Evolutionary conservation across 2,113 vertebrate genomes (phyloP).

Genomic region (Tupaia tana): DNA sequence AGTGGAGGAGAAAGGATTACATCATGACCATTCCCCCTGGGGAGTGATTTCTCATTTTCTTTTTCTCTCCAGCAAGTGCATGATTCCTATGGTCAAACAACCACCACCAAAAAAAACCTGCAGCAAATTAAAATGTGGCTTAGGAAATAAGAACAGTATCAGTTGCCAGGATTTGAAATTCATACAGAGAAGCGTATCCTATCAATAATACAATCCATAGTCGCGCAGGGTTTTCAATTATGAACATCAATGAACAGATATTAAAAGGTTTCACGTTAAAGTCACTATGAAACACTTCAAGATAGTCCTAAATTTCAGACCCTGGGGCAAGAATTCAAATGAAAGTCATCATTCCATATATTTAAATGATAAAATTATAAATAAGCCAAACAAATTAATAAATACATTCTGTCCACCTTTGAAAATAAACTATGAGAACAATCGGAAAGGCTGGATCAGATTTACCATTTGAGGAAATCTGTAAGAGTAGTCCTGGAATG

Average conservation of each 20-base stretch:
- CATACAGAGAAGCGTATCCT: neutral
- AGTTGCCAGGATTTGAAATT: neutral
- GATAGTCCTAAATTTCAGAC: neutral
- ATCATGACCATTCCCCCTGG: no score
- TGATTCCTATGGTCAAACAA: no score
- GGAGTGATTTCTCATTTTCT: no score
- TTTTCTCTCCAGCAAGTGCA: no score
- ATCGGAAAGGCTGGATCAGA: neutral
- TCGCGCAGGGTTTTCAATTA: neutral
- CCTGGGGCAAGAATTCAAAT: neutral
- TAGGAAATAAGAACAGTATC: neutral
- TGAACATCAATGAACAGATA: neutral
- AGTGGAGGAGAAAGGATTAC: no score
- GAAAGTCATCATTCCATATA: neutral
- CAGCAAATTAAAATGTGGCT: constrained; percentile 8
- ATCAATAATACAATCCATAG: neutral
- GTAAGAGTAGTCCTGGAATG: neutral
- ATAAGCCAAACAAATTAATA: neutral
- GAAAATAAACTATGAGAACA: neutral
- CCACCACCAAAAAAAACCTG: neutral
- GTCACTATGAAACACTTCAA: neutral
- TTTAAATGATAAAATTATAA: neutral
- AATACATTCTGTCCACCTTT: neutral
- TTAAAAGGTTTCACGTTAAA: constrained; percentile 1
- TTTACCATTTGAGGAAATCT: neutral